A percentile compares a stretch with the other conserved stretches of the same genome.
phyloP scores from a whole-genome alignment of 1,140 invertebrate species.

The Anthonomus grandis region DNA sequence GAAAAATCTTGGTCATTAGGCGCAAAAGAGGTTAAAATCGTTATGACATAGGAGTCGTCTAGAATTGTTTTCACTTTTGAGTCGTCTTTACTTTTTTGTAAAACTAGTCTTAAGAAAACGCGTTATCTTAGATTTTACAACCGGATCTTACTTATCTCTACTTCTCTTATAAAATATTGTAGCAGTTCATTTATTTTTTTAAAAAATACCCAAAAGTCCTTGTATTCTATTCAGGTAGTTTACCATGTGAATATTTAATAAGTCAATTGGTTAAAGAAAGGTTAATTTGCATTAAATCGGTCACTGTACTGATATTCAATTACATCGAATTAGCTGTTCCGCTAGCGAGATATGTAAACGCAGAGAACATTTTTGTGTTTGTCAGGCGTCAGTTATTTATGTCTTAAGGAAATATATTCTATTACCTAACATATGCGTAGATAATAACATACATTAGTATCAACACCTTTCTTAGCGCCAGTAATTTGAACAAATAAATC shows the following conservation, averaged over 20 bases:
- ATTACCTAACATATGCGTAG: neutral
- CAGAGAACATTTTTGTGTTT: neutral
- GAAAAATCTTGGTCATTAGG: constrained; percentile 6
- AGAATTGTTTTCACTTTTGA: constrained; percentile 16
- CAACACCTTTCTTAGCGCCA: too few relatives aligned
- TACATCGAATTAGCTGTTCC: constrained; percentile 3
- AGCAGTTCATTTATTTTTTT: too few relatives aligned
- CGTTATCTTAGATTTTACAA: neutral
- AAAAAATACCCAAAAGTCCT: too few relatives aligned
- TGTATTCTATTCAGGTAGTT: neutral
- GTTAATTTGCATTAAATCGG: constrained; percentile 19
- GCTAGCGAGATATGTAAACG: constrained; percentile 1
- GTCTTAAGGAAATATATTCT: neutral
- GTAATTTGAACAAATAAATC: too few relatives aligned
- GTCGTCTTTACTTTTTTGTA: neutral
- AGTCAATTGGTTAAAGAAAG: constrained; percentile 17
- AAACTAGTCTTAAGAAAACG: constrained; percentile 2
- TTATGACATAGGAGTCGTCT: constrained; percentile 9
- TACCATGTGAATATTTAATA: too few relatives aligned
- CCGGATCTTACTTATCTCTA: too few relatives aligned
- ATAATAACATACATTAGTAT: too few relatives aligned
- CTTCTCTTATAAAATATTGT: too few relatives aligned
- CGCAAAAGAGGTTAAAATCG: neutral
- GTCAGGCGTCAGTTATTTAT: constrained; percentile 2
- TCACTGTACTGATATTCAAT: constrained; percentile 9